Evolutionary conservation across 1,140 invertebrate species (phyloP).

Genomic region (Drosophila pruinosa): DNA sequence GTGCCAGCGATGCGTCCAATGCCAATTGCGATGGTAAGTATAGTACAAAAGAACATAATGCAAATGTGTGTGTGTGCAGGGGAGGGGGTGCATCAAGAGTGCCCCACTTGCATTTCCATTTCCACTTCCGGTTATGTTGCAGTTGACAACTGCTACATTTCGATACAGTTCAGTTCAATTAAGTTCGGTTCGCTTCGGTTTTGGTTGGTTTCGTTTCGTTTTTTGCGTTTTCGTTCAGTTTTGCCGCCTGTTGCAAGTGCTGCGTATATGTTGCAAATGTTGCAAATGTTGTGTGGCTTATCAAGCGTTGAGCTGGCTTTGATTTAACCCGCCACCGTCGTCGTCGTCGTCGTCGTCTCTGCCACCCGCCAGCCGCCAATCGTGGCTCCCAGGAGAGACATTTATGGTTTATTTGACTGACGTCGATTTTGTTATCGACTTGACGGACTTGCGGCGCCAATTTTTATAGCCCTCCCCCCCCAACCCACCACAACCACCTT

Average conservation of each 20-base stretch:
- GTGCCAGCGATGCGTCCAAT: conserved; percentile 34
- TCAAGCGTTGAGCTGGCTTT: background rate
- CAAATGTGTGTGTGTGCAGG: background rate
- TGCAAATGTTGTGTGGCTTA: background rate
- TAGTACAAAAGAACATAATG: background rate
- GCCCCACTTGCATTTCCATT: too few relatives aligned
- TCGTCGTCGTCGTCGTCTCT: too few relatives aligned
- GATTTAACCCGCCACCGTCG: conserved; percentile 1
- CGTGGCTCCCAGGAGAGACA: conserved; percentile 1
- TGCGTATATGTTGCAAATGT: background rate
- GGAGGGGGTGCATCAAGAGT: too few relatives aligned
- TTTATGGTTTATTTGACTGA: conserved; percentile 53
- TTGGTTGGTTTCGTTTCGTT: background rate
- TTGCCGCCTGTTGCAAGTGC: conserved; percentile 14
- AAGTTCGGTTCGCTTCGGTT: background rate
- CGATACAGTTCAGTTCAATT: background rate
- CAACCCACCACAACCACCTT: too few relatives aligned
- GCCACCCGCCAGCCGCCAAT: too few relatives aligned
- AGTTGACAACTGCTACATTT: conserved; percentile 1
- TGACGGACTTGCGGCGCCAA: conserved; percentile 53
- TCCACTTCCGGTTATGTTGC: background rate
- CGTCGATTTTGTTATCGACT: conserved; percentile 37
- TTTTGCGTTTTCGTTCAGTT: background rate
- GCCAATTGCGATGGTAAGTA: conserved; percentile 79
- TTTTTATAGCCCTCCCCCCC: conserved; percentile 55